Evolutionary conservation across 2,113 vertebrate species (phyloP), one percentile per base, ranked within the genome.

Genomic region (Caranx ignobilis): DNA sequence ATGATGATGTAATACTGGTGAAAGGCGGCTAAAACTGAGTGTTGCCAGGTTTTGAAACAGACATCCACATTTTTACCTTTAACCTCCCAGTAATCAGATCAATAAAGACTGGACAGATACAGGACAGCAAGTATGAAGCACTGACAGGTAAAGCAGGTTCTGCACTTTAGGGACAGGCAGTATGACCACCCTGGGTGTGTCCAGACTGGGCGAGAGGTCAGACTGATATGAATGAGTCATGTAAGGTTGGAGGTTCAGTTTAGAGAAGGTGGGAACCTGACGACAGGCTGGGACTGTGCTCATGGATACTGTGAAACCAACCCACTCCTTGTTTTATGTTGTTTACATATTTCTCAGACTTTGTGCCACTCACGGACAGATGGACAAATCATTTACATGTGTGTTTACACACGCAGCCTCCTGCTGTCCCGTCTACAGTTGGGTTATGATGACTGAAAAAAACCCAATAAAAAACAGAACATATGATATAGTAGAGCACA

Each of bases 131-230:
- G 15, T 18, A 18, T 2, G 18, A 3, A 48, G 15, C 47, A 16
- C 15, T 7, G 16, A 48, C 15, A 2, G 7, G 47, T 16, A 18
- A 16, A 19, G 0, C 16, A 4, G 9, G 16, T 48, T 48, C 6
- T 48, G 47, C 47, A 48, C 15, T 7, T 48, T 26, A 26, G 26
- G 26, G 26, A 26, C 26, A 26, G 26, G 26, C 41, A 13, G 18
- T 4, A n/a, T 4, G 43, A 2, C 1, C 4, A 10, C 47, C 5
- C 47, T 47, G 47, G 56, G 76, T 45, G 63, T 32, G 71, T 41
- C 32, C 10, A 2, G n/a, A 71, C 66, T 26, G 10, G 47, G 61
- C 37, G 65, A 81, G 4, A 70, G 60, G 75, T 71, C n/a, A 50
- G 48, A 75, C 41, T n/a, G 19, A 16, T 75, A 35, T 60, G 43